These are phyloP conservation scores for Larimichthys crocea DNA, from an alignment of 2,113 vertebrate species.

Conservation along the genomic window DNA sequence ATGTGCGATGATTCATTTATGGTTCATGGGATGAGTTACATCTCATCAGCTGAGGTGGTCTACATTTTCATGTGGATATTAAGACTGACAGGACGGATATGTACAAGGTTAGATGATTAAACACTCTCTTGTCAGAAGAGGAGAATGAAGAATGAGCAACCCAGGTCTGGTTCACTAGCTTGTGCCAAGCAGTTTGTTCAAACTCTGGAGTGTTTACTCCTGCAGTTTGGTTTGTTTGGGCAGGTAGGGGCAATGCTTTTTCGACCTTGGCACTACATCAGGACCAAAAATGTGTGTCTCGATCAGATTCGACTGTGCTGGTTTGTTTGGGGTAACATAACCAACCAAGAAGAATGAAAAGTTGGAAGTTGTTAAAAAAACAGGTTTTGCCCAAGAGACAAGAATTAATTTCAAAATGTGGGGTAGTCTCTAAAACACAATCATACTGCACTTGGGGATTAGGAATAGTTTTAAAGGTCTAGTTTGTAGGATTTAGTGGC, in stretches of 20 bases:
- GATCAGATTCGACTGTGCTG: not conserved
- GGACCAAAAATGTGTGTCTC: not conserved
- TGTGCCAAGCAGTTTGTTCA: constrained; percentile 21
- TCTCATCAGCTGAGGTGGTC: constrained; percentile 23
- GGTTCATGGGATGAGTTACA: not conserved
- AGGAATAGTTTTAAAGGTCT: not conserved
- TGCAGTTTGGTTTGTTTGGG: constrained; percentile 19
- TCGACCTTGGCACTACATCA: constrained; percentile 1
- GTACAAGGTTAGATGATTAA: constrained; percentile 8
- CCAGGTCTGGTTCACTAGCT: constrained; percentile 4
- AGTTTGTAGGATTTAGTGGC: too few species aligned
- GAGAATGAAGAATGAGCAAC: not conserved
- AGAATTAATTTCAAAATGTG: not conserved
- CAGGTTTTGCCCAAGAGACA: not conserved
- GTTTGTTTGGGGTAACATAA: constrained; percentile 2
- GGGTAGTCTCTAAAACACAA: not conserved
- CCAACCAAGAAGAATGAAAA: not conserved
- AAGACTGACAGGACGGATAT: constrained; percentile 15
- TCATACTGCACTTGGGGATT: too few species aligned
- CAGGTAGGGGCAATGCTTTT: constrained; percentile 21
- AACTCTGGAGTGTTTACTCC: constrained; percentile 34
- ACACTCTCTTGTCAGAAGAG: constrained; percentile 14
- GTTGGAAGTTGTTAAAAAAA: not conserved
- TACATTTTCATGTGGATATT: not conserved
- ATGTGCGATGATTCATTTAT: constrained; percentile 27